Evolutionary conservation across 2,888 invertebrate genomes (phyloP), one percentile per base, ranked within the genome.

Genomic region (Volucella zonaria): DNA sequence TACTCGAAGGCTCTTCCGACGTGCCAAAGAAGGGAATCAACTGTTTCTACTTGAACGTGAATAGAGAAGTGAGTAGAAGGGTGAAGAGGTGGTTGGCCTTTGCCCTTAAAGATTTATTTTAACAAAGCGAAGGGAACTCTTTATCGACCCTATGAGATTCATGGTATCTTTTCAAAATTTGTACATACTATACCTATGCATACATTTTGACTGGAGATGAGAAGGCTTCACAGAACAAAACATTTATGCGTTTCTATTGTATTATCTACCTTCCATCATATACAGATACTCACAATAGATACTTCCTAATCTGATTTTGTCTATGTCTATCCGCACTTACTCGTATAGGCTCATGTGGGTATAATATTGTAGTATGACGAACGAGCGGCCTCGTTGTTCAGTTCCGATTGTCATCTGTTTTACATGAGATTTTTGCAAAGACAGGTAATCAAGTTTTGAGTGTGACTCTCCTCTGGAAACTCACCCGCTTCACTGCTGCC

Each of bases 391-490:
- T 68, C 45, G 68, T 14, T 56, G 68, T 68, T 68, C 45, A 56
- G 45, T 56, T 68, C 68, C 68, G 45, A 68, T 56, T 56, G 68
- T 45, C 31, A 31, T 31, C 11, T 45, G 45, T 12, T 38, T 40
- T 14, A 40, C 58, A 40, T 42, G 14, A 58, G 15, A 58, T 15
- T 78, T 67, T 59, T 59, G 79, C 74, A 51, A 78, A 66, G 66
- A 49, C 61, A 54, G 79, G 67, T 79, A 79, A 79, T 79, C 73
- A 79, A 73, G 45, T 79, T 73, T 73, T 51, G 59, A 71, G 59
- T 62, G 49, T 64, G 18, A 31, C 0, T 15, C 52, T 43, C 23
- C 23, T 23, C 23, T n/a, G n/a, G 14, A 42, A 47, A 15, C 11
- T 42, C 14, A 38, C n/a, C 43, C 15, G 12, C 40, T 40, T 14